Evolutionary conservation across 1,140 invertebrate genomes (phyloP).

Genomic region (Aphis gossypii): DNA sequence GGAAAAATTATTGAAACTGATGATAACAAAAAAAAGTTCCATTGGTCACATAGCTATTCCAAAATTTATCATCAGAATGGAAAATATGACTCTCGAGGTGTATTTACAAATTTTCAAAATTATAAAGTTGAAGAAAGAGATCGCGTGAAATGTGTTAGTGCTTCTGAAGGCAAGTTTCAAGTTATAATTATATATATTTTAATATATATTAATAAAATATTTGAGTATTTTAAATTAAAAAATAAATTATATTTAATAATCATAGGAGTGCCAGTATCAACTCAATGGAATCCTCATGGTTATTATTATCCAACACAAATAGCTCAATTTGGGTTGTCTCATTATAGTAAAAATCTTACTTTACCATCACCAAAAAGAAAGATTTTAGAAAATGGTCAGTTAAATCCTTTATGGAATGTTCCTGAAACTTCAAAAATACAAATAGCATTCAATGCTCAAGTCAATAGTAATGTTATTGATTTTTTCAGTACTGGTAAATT

Average conservation of each 20-base stretch:
- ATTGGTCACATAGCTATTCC: constrained; percentile 94
- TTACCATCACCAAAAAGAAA: constrained; percentile 77
- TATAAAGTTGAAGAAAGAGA: constrained; percentile 96
- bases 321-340: constrained; percentile 95
- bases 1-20: constrained; percentile 81
- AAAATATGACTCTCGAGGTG: constrained; percentile 85
- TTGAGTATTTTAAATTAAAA: not conserved
- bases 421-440: constrained; percentile 66
- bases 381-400: constrained; percentile 75
- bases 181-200: not conserved
- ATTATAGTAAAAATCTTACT: constrained; percentile 94
- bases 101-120: constrained; percentile 96
- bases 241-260: constrained; percentile 33
- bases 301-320: constrained; percentile 99
- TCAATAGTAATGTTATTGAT: constrained; percentile 31
- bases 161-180: constrained; percentile 72
- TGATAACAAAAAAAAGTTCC: constrained; percentile 81
- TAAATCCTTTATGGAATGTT: constrained; percentile 72
- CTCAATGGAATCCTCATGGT: constrained; percentile 91
- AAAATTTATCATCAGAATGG: constrained; percentile 88
- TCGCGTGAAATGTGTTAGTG: constrained; percentile 94
- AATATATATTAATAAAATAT: not conserved
- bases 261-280: constrained; percentile 87
- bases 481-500: constrained; percentile 18
- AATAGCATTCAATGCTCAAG: not conserved